Conservation (phyloP, 2,113 vertebrate species). For the Manacus vitellinus region DNA sequence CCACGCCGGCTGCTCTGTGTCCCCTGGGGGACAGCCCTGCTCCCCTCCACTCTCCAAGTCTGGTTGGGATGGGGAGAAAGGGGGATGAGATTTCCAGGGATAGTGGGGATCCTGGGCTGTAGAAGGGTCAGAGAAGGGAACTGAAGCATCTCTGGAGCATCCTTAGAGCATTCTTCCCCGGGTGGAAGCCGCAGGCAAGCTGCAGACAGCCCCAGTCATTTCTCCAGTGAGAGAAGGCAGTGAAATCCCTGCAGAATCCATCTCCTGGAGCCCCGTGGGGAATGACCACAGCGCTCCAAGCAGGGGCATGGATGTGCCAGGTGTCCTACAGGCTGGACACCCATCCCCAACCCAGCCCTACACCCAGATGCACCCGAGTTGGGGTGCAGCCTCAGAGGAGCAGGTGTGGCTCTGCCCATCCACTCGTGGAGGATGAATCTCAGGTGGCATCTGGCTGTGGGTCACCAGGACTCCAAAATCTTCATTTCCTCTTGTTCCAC, state of each 20-base stretch:
- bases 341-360: background rate
- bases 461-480: background rate
- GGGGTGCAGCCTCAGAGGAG: background rate
- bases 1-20: background rate
- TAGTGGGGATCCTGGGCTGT: background rate
- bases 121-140: background rate
- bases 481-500: background rate
- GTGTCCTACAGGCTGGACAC: background rate
- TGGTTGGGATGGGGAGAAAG: background rate
- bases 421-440: background rate
- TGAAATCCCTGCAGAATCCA: background rate
- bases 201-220: background rate
- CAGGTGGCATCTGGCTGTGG: background rate
- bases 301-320: background rate
- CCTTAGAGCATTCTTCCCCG: background rate
- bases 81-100: background rate
- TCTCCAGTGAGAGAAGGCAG: background rate
- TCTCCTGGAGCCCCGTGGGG: accelerated
- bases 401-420: background rate
- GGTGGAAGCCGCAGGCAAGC: background rate
- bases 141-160: background rate
- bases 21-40: background rate
- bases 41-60: background rate
- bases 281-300: background rate
- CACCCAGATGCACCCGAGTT: background rate